Evolutionary conservation across 2,797 vertebrate genomes (phyloP).

Genomic region (Taenioides sp.): DNA sequence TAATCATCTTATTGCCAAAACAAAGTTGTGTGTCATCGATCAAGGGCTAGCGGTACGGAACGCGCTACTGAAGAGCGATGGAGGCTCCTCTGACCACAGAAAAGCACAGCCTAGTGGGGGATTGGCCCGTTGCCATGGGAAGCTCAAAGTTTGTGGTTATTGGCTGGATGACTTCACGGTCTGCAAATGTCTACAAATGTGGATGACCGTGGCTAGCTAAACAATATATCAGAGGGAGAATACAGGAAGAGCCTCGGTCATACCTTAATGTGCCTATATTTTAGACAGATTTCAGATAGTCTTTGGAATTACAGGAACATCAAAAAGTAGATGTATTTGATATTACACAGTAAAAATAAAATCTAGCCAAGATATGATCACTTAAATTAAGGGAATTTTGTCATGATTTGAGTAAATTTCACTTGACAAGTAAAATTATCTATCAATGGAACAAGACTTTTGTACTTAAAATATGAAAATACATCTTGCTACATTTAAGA

Average conservation of each 20-base stretch:
- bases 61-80: constrained; percentile 35
- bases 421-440: too few relatives aligned
- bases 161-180: constrained; percentile 63
- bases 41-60: constrained; percentile 47
- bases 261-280: neutral
- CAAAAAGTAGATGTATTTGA: too few relatives aligned
- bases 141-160: constrained; percentile 48
- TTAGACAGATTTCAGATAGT: neutral
- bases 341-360: too few relatives aligned
- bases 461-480: too few relatives aligned
- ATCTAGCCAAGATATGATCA: too few relatives aligned
- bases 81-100: constrained; percentile 58
- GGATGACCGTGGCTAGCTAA: constrained; percentile 30
- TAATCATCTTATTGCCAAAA: constrained; percentile 60
- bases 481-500: too few relatives aligned
- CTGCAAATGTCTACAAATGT: constrained; percentile 59
- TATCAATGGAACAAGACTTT: too few relatives aligned
- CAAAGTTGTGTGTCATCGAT: constrained; percentile 60
- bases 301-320: too few relatives aligned
- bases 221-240: constrained; percentile 39
- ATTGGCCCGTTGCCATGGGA: constrained; percentile 54
- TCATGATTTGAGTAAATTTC: too few relatives aligned
- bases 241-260: constrained; percentile 7
- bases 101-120: constrained; percentile 52
- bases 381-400: too few relatives aligned